Percentiles rank a stretch among this genome's conserved stretches.
Evolutionary conservation across 2,888 invertebrate species (phyloP).

Genomic region (Abrostola triplasia): DNA sequence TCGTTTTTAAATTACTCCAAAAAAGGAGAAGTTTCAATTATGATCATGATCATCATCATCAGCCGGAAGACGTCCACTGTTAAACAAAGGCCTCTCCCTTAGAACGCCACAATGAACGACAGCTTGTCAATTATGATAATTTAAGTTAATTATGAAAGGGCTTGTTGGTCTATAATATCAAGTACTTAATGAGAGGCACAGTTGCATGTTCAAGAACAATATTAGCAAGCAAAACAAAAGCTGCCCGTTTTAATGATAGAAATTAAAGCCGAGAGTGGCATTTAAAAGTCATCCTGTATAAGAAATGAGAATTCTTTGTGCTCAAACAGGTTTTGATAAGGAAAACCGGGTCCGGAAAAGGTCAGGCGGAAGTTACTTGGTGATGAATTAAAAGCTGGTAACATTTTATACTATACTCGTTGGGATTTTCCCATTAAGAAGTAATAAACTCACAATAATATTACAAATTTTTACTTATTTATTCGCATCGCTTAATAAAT

Average conservation of each 20-base stretch:
- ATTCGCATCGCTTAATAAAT: too few species aligned
- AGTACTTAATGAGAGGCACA: not conserved
- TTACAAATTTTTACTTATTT: too few species aligned
- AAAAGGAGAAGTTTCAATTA: too few species aligned
- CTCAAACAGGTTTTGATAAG: not conserved
- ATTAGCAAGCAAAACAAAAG: not conserved
- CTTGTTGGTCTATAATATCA: too few species aligned
- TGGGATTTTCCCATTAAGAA: not conserved
- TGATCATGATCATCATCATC: too few species aligned
- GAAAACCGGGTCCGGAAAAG: not conserved
- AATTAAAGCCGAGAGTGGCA: not conserved
- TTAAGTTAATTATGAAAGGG: too few species aligned
- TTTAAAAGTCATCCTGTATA: too few species aligned
- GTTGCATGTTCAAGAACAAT: not conserved
- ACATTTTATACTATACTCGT: not conserved
- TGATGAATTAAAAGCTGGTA: not conserved
- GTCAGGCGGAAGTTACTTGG: not conserved
- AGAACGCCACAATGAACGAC: too few species aligned
- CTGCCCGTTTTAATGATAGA: not conserved
- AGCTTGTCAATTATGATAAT: too few species aligned
- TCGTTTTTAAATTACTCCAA: too few species aligned
- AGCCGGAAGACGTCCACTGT: too few species aligned
- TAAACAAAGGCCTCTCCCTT: too few species aligned
- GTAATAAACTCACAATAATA: not conserved
- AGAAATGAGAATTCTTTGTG: not conserved